Evolutionary conservation across 2,888 invertebrate species (phyloP).

Genomic region (Acholoe squamosa): DNA sequence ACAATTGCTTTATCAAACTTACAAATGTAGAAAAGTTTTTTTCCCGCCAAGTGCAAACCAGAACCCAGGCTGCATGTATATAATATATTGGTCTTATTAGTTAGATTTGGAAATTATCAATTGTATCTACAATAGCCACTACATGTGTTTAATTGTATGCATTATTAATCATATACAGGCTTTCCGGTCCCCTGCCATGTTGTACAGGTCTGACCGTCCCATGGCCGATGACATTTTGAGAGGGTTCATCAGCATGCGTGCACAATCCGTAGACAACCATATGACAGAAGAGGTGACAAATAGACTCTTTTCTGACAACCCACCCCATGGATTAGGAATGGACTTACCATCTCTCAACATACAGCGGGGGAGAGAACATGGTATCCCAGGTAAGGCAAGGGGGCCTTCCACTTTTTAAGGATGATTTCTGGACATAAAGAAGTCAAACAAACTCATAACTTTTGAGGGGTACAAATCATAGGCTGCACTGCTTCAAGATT

Average conservation of each 20-base stretch:
- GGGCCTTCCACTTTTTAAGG: too few relatives aligned
- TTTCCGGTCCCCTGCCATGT: conserved; percentile 33
- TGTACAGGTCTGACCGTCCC: background rate
- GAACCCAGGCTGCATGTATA: too few relatives aligned
- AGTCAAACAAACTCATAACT: too few relatives aligned
- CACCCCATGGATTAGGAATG: background rate
- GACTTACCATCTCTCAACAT: conserved; percentile 56
- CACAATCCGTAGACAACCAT: conserved; percentile 36
- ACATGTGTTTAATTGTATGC: background rate
- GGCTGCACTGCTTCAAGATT: too few relatives aligned
- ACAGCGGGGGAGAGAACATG: conserved; percentile 57
- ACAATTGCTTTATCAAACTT: too few relatives aligned
- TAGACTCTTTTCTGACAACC: conserved; percentile 16
- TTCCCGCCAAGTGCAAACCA: too few relatives aligned
- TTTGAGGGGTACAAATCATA: too few relatives aligned
- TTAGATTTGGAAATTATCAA: too few relatives aligned
- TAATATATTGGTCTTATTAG: too few relatives aligned
- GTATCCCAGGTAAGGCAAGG: conserved; percentile 47
- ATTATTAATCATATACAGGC: conserved; percentile 36
- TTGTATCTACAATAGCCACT: background rate
- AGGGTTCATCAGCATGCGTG: conserved; percentile 1
- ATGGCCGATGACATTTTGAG: conserved; percentile 34
- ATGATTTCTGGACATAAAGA: too few relatives aligned
- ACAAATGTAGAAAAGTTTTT: too few relatives aligned
- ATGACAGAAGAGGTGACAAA: conserved; percentile 17